These are phyloP conservation scores for Monomorium pharaonis DNA, from an alignment of 1,140 invertebrate genomes.

Conservation along the genomic window DNA sequence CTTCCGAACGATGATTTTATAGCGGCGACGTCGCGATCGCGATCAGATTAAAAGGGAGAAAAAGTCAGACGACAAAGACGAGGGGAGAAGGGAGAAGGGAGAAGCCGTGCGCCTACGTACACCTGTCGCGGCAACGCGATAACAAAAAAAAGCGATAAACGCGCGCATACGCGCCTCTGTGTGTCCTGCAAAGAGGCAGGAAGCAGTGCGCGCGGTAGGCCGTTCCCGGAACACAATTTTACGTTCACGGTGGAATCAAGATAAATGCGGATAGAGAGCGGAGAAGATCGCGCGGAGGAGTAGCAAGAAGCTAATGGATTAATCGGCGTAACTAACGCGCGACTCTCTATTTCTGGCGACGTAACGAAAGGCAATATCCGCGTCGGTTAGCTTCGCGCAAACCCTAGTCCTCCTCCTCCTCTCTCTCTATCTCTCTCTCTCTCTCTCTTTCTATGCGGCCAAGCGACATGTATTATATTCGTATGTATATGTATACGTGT, in stretches of 20 bases:
- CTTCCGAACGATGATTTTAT: constrained; percentile 20
- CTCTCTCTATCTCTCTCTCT: background rate
- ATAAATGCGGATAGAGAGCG: constrained; percentile 8
- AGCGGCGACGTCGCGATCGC: background rate
- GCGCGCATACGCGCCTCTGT: background rate
- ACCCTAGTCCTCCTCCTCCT: background rate
- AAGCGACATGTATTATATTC: constrained; percentile 19
- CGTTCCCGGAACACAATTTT: constrained; percentile 4
- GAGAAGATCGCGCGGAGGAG: background rate
- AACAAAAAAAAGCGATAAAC: background rate
- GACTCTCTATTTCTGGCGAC: constrained; percentile 37
- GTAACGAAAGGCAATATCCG: constrained; percentile 43
- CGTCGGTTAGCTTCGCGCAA: constrained; percentile 9
- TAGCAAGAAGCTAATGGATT: constrained; percentile 32
- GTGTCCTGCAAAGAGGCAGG: background rate
- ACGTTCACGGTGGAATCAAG: background rate
- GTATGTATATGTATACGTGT: background rate
- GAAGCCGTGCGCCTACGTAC: too few species aligned
- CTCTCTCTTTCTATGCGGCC: too few species aligned
- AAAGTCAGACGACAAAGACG: background rate
- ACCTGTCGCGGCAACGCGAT: background rate
- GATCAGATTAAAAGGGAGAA: constrained; percentile 4
- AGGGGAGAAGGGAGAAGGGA: too few species aligned
- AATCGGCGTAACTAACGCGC: constrained; percentile 46
- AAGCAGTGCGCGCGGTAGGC: background rate